Conservation (phyloP, 2,797 vertebrate genomes). For the Sylvilagus floridanus region DNA sequence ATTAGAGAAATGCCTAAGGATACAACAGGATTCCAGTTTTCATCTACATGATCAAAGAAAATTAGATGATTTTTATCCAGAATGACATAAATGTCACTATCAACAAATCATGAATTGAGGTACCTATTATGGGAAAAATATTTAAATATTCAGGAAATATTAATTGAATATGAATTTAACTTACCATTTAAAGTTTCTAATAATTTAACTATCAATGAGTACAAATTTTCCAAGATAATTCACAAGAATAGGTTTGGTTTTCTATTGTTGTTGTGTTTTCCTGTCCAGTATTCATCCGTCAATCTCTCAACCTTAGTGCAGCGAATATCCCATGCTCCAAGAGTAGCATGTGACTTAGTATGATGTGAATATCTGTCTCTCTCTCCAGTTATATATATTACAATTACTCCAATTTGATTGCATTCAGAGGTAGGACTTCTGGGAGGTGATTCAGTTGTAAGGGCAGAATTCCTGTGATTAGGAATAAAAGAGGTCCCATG, state of each 20-base stretch:
- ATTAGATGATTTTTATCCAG: background rate
- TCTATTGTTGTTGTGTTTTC: background rate
- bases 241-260: background rate
- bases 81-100: background rate
- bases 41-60: background rate
- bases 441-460: background rate
- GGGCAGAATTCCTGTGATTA: background rate
- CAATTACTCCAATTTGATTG: background rate
- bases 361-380: background rate
- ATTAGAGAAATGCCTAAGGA: background rate
- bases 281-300: background rate
- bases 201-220: background rate
- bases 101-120: background rate
- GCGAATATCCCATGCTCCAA: background rate
- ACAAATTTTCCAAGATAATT: background rate
- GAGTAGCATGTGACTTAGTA: background rate
- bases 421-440: background rate
- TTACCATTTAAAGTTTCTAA: constrained; percentile 12
- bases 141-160: background rate
- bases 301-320: background rate
- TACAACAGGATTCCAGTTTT: background rate
- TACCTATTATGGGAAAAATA: background rate
- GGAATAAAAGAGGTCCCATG: background rate
- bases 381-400: background rate
- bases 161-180: background rate